A percentile compares a stretch with the other conserved stretches of the same genome.
phyloP scores from a whole-genome alignment of 2,888 invertebrate species.

The Carterocephalus palaemon region DNA sequence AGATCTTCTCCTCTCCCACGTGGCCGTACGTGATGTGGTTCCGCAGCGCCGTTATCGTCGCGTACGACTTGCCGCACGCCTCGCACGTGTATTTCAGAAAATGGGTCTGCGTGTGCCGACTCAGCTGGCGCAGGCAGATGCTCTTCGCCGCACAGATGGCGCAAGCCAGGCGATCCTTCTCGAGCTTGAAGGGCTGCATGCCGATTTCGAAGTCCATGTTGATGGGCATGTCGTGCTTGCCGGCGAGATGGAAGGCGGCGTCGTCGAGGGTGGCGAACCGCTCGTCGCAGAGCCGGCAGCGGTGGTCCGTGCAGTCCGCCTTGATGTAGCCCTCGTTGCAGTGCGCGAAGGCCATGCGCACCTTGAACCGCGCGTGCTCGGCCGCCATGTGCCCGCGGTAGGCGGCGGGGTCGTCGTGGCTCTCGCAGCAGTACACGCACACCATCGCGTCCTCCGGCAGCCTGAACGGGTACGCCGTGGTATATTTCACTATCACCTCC shows the following conservation, averaged over 20 bases:
- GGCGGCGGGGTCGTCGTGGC: constrained; percentile 49
- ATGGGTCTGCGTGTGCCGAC: constrained; percentile 62
- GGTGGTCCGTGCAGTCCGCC: constrained; percentile 59
- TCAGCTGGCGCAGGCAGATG: constrained; percentile 53
- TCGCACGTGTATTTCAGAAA: constrained; percentile 64
- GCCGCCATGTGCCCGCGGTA: constrained; percentile 61
- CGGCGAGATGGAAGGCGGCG: constrained; percentile 52
- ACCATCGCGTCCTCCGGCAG: constrained; percentile 63
- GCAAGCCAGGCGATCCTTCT: constrained; percentile 52
- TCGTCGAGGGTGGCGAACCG: constrained; percentile 45
- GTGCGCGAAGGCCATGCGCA: constrained; percentile 57
- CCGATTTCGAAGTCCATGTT: constrained; percentile 49
- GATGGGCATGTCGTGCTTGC: constrained; percentile 48
- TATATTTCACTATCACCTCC: constrained; percentile 63
- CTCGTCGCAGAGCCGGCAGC: constrained; percentile 55
- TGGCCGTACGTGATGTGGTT: constrained; percentile 58
- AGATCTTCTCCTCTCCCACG: constrained; percentile 50
- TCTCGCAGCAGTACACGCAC: constrained; percentile 68
- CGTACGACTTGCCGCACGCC: constrained; percentile 63
- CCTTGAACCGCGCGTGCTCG: constrained; percentile 56
- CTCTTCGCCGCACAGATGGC: constrained; percentile 54
- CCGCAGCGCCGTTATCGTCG: constrained; percentile 53
- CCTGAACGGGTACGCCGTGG: constrained; percentile 71
- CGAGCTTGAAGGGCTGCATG: constrained; percentile 59
- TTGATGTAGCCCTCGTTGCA: constrained; percentile 61